Evolutionary conservation across 2,888 invertebrate genomes (phyloP), one percentile per base, ranked within the genome.

Genomic region (Apamea sordens): DNA sequence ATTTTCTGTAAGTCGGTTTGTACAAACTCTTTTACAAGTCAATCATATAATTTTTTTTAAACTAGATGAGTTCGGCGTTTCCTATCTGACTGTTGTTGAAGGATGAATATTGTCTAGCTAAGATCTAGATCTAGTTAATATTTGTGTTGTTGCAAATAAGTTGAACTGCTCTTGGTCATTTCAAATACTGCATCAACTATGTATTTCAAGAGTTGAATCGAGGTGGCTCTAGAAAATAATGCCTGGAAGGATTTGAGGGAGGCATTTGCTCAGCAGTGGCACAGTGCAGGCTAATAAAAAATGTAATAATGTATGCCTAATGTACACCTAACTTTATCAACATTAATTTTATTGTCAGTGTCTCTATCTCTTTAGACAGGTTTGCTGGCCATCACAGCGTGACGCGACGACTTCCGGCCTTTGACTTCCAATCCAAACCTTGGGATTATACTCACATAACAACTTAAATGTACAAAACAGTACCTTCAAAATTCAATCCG

Each of bases 371-470:
- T 67, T 72, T 65, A 70, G 73, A 82, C 82, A 82, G 85, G 85
- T 85, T 85, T 65, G 65, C 56, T 74, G 24, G 4, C 56, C 61
- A 86, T 18, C 84, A 36, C 36, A 64, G 53, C 87, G 87, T 84
- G 69, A 84, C 84, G 67, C n/a, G 28, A 64, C n/a, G 24, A 73
- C 74, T 84, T 84, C 84, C 84, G 84, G 84, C 78, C 84, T 84
- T 83, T 86, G 87, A 68, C 73, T 59, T 63, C 71, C 65, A 71
- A 41, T 76, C 56, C 32, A 21, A 56, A 86, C 86, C 84, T 84
- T 86, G 84, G 64, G 50, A 71, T 71, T 74, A 64, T 72, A 83
- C 63, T 73, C n/a, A 53, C 64, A 18, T 59, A 64, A 71, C 28
- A 67, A 75, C 61, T 32, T 68, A 15, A 44, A n/a, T 36, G 28